These are phyloP conservation scores for Phrixothrix hirtus DNA, from an alignment of 2,888 invertebrate species.

Conservation along the genomic window DNA sequence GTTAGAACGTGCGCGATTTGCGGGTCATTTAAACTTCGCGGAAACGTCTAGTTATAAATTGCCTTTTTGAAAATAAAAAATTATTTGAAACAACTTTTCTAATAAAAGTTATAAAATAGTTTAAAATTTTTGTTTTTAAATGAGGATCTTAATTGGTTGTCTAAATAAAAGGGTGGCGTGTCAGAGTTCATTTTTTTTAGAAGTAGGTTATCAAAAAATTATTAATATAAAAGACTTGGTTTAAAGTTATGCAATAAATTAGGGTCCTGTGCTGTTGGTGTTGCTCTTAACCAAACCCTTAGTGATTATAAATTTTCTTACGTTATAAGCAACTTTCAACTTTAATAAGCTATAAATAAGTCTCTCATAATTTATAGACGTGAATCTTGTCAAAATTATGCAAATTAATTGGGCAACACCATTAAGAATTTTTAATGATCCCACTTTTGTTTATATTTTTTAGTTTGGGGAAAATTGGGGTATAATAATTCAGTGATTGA, in stretches of 20 bases:
- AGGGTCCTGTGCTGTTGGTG: constrained; percentile 16
- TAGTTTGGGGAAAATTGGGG: too few species aligned
- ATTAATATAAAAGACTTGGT: constrained; percentile 6
- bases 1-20: constrained; percentile 26
- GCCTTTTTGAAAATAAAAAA: background rate
- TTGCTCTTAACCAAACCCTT: constrained; percentile 10
- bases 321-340: constrained; percentile 20
- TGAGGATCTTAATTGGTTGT: background rate
- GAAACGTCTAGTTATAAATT: background rate
- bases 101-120: too few species aligned
- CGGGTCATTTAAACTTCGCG: constrained; percentile 15
- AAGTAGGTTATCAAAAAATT: constrained; percentile 7
- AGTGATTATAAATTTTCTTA: constrained; percentile 19
- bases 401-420: constrained; percentile 4
- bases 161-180: background rate
- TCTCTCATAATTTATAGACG: constrained; percentile 12
- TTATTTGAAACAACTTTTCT: background rate
- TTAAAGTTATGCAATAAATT: constrained; percentile 16
- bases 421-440: background rate
- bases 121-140: background rate
- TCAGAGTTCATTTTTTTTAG: background rate
- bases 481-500: too few species aligned
- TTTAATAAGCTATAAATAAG: constrained; percentile 24
- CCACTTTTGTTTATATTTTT: background rate
- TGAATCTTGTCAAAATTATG: constrained; percentile 8